Conservation (phyloP, 2,797 vertebrate species). For the Sebastes vulpes region DNA sequence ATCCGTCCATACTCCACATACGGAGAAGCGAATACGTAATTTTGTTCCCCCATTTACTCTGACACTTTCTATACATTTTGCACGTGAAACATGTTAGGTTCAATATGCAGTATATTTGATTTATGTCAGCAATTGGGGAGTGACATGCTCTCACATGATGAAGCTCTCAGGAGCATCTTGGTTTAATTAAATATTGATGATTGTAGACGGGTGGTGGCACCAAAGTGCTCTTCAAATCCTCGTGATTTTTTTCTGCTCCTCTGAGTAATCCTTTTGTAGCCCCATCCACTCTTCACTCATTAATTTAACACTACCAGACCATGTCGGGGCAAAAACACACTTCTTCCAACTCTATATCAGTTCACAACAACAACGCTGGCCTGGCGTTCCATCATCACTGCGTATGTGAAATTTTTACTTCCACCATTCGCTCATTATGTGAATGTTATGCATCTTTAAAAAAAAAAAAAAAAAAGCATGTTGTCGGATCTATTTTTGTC, state of each 20-base stretch:
- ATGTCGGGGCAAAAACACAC: neutral
- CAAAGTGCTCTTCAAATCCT: slow-evolving; percentile 51
- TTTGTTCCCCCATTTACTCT: neutral
- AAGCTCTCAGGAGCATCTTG: slow-evolving; percentile 39
- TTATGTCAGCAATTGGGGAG: slow-evolving; percentile 11
- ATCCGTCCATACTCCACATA: neutral
- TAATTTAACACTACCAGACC: slow-evolving; percentile 5
- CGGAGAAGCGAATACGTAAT: neutral
- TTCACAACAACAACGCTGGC: neutral
- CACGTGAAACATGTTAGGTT: neutral
- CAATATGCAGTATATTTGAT: slow-evolving; percentile 1
- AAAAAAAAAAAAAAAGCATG: neutral
- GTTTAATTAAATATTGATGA: slow-evolving; percentile 71
- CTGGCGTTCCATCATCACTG: neutral
- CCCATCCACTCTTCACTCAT: slow-evolving; percentile 6
- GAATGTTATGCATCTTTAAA: neutral
- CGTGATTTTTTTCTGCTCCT: slow-evolving; percentile 24
- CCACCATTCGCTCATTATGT: neutral
- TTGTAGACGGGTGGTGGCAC: slow-evolving; percentile 41
- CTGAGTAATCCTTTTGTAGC: slow-evolving; percentile 16
- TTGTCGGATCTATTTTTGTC: slow-evolving; percentile 5
- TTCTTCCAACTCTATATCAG: neutral
- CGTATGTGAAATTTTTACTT: neutral
- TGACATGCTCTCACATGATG: slow-evolving; percentile 19
- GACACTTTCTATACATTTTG: neutral